Conservation (phyloP, 2,113 vertebrate genomes). For the Actenoides lindsayi region DNA sequence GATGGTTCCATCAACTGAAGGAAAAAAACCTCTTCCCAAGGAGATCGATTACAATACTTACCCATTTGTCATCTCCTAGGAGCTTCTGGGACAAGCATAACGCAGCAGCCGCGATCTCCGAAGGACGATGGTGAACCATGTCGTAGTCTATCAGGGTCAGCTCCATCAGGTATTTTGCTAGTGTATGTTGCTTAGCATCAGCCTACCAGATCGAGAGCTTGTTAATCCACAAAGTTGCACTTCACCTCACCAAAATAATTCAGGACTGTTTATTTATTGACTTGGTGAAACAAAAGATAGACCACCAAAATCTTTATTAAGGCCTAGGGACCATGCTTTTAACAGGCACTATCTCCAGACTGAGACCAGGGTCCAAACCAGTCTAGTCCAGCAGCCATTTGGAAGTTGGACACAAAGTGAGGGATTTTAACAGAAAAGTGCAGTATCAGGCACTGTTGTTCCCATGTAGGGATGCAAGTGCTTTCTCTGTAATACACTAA, state of each 20-base stretch:
- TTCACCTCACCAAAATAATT: background rate
- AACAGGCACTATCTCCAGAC: background rate
- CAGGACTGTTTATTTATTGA: background rate
- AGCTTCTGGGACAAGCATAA: constrained; percentile 88
- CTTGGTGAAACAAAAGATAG: background rate
- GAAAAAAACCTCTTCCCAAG: background rate
- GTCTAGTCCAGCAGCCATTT: background rate
- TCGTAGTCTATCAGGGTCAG: constrained; percentile 91
- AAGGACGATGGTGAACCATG: constrained; percentile 91
- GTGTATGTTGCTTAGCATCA: constrained; percentile 85
- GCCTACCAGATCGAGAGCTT: constrained; percentile 71
- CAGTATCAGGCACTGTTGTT: background rate
- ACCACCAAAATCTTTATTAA: background rate
- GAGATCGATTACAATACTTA: constrained; percentile 55
- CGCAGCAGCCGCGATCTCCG: constrained; percentile 88
- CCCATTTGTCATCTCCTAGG: constrained; percentile 84
- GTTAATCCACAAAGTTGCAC: background rate
- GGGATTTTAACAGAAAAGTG: background rate
- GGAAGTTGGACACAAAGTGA: background rate
- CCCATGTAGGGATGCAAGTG: background rate
- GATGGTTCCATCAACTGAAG: rapidly evolving
- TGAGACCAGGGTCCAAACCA: background rate
- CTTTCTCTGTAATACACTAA: background rate
- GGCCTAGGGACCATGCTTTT: background rate
- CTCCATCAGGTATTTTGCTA: constrained; percentile 96